Conservation (phyloP, 2,888 invertebrate genomes). For the Lepidochitona cinerea region DNA sequence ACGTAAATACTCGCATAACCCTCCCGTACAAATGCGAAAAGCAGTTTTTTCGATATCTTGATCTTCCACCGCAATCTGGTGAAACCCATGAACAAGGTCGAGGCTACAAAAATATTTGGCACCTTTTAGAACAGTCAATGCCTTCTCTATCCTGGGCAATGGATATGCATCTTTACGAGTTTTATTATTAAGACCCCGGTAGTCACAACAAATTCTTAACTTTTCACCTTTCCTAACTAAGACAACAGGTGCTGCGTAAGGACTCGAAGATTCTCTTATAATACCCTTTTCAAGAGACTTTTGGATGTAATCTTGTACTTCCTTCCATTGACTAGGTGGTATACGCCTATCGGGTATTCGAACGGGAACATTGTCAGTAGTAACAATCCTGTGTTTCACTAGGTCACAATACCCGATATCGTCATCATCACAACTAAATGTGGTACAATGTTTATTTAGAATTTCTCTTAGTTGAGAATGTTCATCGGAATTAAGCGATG, state of each 20-base stretch:
- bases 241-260: slow-evolving; percentile 41
- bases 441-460: no score
- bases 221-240: slow-evolving; percentile 28
- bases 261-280: slow-evolving; percentile 12
- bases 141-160: slow-evolving; percentile 40
- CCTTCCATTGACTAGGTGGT: neutral
- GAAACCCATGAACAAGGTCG: slow-evolving; percentile 42
- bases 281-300: neutral
- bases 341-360: neutral
- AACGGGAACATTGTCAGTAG: neutral
- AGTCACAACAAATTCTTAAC: slow-evolving; percentile 42
- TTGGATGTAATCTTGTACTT: neutral
- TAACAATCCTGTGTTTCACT: neutral
- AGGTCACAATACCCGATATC: slow-evolving; percentile 15
- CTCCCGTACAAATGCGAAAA: neutral
- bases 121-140: slow-evolving; percentile 29
- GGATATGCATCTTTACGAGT: slow-evolving; percentile 40
- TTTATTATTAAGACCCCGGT: slow-evolving; percentile 33
- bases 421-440: no score
- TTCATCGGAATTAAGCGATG: no score
- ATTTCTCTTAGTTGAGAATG: no score
- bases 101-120: slow-evolving; percentile 33
- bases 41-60: slow-evolving; percentile 11
- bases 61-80: slow-evolving; percentile 27
- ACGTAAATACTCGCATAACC: neutral